Evolutionary conservation across 2,888 invertebrate species (phyloP), one percentile per base, ranked within the genome.

Genomic region (Leptura quadrifasciata): DNA sequence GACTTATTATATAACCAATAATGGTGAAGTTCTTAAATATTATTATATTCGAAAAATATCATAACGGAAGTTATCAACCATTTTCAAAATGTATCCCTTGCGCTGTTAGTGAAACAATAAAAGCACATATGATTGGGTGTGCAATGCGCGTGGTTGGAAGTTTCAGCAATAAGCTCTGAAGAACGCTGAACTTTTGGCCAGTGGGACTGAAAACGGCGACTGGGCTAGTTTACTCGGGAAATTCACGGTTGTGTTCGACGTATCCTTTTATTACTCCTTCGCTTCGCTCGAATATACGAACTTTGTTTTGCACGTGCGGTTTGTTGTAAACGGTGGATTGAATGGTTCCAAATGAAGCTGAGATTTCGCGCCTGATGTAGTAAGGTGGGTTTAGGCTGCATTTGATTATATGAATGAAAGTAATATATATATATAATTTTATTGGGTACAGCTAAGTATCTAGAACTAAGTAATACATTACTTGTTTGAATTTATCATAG

Each of bases 181-280:
- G 68, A 55, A 31, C 68, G 47, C 68, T 24, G 52, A 54, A 54
- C 54, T 65, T 65, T 65, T 21, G 31, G 31, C 54, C 57, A 68
- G 68, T 68, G 35, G 55, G 47, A 27, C 55, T 68, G 68, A 68
- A 68, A 68, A 54, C 68, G 55, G 47, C 68, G 27, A n/a, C 31
- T 20, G 31, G 12, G 10, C 18, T 9, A 31, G 68, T 57, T 12
- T 24, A 27, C 18, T 55, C 31, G 27, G 55, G 20, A 20, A 55
- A 68, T 35, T 20, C 63, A 18, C 63, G 39, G 63, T 10, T 47
- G 39, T 20, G 63, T 21, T 35, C 35, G 18, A 39, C 27, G 27
- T 61, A 24, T 61, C 31, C 24, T 31, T 61, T 31, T 61, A 31
- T 6, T 61, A 61, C 18, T n/a, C 60, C 17, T 61, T 61, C 60